phyloP scores from a whole-genome alignment of 2,797 vertebrate species.

The Gambelia wislizenii region DNA sequence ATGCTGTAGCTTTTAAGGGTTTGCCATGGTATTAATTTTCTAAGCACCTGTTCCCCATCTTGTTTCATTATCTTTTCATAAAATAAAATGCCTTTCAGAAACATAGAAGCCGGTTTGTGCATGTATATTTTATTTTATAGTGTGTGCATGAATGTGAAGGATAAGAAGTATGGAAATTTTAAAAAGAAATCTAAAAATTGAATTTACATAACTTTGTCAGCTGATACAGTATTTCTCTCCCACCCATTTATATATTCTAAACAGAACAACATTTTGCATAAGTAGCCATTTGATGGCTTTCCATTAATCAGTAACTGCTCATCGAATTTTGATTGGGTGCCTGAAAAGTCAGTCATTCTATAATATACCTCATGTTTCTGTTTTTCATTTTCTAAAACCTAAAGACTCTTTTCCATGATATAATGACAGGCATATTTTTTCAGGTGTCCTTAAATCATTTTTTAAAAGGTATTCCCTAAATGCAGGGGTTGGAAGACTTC shows the following conservation, averaged over 20 bases:
- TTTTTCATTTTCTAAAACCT: neutral
- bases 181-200: neutral
- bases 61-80: neutral
- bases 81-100: neutral
- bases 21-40: neutral
- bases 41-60: neutral
- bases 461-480: neutral
- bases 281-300: neutral
- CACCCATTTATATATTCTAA: neutral
- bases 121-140: too few species aligned
- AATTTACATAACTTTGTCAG: neutral
- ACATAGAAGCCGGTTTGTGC: neutral
- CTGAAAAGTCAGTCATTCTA: too few species aligned
- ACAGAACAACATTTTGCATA: neutral
- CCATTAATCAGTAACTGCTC: neutral
- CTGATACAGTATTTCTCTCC: neutral
- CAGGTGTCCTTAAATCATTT: neutral
- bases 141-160: neutral
- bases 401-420: neutral
- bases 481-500: neutral
- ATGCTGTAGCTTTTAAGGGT: neutral
- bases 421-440: neutral
- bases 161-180: neutral
- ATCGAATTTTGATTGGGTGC: neutral
- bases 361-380: neutral